These are phyloP conservation scores for Pyralis farinalis DNA, from an alignment of 2,888 invertebrate genomes.

Conservation along the genomic window DNA sequence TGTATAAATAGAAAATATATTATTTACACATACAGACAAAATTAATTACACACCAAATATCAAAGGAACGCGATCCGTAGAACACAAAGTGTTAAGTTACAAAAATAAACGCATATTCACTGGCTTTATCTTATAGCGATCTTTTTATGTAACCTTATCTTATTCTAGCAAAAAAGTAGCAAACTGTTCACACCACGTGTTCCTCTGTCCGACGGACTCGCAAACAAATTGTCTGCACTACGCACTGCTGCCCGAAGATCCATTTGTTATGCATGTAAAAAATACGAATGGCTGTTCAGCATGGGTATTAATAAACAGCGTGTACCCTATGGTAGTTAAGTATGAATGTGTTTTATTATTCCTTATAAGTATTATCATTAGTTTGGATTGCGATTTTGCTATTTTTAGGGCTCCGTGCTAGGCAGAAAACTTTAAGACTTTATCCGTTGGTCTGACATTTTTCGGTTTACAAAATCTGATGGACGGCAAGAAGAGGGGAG, in stretches of 20 bases:
- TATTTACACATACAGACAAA: constrained; percentile 7
- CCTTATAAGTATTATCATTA: no score
- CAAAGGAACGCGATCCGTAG: constrained; percentile 12
- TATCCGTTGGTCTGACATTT: no score
- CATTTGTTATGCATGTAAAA: neutral
- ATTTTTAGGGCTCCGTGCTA: no score
- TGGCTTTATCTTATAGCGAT: constrained; percentile 16
- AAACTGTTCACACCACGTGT: neutral
- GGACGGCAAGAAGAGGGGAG: no score
- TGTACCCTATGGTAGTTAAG: no score
- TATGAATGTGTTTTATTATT: no score
- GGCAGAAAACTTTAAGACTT: no score
- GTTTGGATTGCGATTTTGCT: no score
- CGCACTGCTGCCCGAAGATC: neutral
- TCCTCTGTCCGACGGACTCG: neutral
- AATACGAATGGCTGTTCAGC: no score
- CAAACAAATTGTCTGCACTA: neutral
- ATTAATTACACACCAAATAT: constrained; percentile 13
- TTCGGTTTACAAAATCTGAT: no score
- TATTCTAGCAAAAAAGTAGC: neutral
- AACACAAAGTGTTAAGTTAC: constrained; percentile 10
- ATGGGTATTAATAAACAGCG: no score
- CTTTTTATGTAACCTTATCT: constrained; percentile 12
- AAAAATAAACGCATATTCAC: constrained; percentile 17
- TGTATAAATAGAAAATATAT: no score